Conservation (phyloP, 1,140 invertebrate genomes). For the Drosophila pruinosa region DNA sequence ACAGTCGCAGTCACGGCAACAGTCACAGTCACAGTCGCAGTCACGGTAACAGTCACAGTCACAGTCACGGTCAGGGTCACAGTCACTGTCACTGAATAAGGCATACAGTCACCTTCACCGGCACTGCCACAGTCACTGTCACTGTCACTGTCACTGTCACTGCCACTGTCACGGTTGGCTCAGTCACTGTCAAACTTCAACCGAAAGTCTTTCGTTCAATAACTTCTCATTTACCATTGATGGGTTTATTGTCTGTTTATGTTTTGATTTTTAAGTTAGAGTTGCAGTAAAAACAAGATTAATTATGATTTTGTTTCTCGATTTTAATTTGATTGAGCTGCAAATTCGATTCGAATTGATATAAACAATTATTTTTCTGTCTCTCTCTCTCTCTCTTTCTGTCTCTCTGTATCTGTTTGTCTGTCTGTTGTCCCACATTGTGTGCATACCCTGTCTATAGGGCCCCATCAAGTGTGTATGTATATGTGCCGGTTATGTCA, state of each 20-base stretch:
- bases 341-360: conserved; percentile 5
- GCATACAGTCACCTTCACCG: conserved; percentile 1
- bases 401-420: conserved; percentile 1
- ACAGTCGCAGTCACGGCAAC: background rate
- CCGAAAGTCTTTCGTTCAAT: background rate
- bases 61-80: too few relatives aligned
- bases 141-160: background rate
- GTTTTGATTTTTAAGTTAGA: conserved; percentile 17
- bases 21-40: conserved; percentile 1
- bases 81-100: background rate
- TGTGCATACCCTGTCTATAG: background rate
- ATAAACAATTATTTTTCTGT: background rate
- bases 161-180: conserved; percentile 1
- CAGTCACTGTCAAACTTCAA: conserved; percentile 5
- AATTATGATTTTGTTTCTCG: background rate
- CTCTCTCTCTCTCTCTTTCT: background rate
- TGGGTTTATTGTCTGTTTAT: background rate
- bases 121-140: conserved; percentile 10
- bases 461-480: conserved; percentile 31
- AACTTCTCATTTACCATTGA: background rate
- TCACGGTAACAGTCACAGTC: too few relatives aligned
- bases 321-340: conserved; percentile 1
- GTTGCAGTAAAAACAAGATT: too few relatives aligned
- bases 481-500: conserved; percentile 42
- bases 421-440: conserved; percentile 17